Evolutionary conservation across 2,888 invertebrate species (phyloP).

Genomic region (Melanostoma mellinum): DNA sequence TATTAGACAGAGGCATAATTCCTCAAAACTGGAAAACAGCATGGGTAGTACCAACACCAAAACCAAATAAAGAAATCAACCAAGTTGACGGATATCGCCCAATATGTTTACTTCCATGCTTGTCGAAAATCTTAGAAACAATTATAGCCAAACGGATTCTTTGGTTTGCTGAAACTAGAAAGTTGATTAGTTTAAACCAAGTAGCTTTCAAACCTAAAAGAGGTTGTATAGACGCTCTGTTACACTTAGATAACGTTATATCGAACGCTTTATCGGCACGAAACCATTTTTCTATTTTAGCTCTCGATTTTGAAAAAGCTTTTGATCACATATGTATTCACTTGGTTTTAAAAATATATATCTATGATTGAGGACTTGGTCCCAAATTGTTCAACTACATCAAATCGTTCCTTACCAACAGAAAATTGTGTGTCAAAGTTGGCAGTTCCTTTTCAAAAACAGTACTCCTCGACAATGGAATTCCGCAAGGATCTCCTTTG

Average conservation of each 20-base stretch:
- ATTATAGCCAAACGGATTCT: neutral
- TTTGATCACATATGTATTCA: constrained; percentile 14
- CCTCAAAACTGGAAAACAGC: constrained; percentile 31
- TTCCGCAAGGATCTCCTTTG: no score
- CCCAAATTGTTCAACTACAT: no score
- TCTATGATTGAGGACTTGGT: no score
- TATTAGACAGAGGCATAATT: constrained; percentile 15
- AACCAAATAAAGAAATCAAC: constrained; percentile 5
- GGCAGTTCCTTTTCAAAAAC: no score
- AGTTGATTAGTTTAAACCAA: neutral
- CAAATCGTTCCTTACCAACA: no score
- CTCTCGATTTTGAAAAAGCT: constrained; percentile 5
- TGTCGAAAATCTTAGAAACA: constrained; percentile 33
- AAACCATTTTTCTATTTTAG: constrained; percentile 8
- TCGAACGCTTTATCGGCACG: constrained; percentile 12
- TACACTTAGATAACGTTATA: neutral
- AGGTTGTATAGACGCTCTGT: constrained; percentile 1
- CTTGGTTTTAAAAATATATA: no score
- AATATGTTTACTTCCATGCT: constrained; percentile 14
- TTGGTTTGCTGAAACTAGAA: neutral
- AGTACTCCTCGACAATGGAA: no score
- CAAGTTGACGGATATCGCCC: constrained; percentile 6
- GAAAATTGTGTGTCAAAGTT: no score
- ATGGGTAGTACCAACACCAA: constrained; percentile 20
- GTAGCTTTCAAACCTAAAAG: neutral